Conservation (phyloP, 2,797 vertebrate species). For the Anolis apletophallus region DNA sequence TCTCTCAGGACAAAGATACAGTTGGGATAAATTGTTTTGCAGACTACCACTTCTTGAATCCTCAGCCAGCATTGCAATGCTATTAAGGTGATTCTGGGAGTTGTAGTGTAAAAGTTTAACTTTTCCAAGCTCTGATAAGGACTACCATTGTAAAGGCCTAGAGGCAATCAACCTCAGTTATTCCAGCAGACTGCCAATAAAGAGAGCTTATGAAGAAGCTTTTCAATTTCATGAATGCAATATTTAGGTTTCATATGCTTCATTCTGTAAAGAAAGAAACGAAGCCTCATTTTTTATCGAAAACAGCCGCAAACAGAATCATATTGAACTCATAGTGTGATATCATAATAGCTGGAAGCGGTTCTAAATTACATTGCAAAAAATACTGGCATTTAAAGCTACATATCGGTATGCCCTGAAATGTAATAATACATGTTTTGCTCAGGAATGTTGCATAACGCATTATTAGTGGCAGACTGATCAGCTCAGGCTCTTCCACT, state of each 20-base stretch:
- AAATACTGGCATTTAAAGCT: slow-evolving; percentile 59
- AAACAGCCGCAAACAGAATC: slow-evolving; percentile 45
- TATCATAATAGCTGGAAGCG: slow-evolving; percentile 46
- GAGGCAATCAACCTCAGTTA: background rate
- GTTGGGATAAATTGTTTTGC: background rate
- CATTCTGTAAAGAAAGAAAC: slow-evolving; percentile 22
- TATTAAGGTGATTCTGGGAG: background rate
- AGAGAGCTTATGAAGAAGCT: background rate
- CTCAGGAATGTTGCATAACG: slow-evolving; percentile 49
- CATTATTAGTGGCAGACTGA: slow-evolving; percentile 63
- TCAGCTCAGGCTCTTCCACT: slow-evolving; percentile 52
- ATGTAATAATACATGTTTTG: slow-evolving; percentile 37
- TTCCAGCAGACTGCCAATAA: background rate
- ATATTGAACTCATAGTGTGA: slow-evolving; percentile 64
- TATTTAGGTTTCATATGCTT: slow-evolving; percentile 48
- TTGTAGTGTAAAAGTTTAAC: background rate
- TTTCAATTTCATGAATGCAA: slow-evolving; percentile 22
- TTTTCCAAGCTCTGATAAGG: background rate
- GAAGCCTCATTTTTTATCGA: slow-evolving; percentile 57
- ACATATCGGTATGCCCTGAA: slow-evolving; percentile 57
- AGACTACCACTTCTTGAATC: background rate
- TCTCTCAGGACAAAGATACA: background rate
- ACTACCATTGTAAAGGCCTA: background rate
- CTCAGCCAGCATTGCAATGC: background rate
- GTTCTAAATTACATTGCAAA: slow-evolving; percentile 61